Base-by-base conservation (phyloP, 2,113 vertebrate genomes). In the Neofelis nebulosa region DNA sequence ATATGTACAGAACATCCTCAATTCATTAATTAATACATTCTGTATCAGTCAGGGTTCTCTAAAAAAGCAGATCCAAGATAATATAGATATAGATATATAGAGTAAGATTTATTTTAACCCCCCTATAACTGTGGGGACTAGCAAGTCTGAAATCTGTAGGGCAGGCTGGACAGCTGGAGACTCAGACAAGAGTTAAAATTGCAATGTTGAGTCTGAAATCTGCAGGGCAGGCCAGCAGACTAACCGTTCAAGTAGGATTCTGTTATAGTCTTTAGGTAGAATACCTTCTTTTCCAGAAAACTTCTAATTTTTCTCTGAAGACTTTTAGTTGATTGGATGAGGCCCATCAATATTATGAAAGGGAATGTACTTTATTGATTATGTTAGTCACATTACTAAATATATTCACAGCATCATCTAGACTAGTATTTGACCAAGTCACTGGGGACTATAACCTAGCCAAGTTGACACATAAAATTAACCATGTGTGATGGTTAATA, bases 241-340 rank as follows among this genome's bases (percentile, higher is more conserved):
- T 93, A 8, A 6, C 86, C 80, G 80, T 8, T 80, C 29, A 79
- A 76, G 45, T 4, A 96, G 7, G 19, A 25, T 85, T 91, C 57
- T 92, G 25, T 48, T 85, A 69, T 9, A 25, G 27, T 55, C 14
- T 33, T 78, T 33, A 96, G 3, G 29, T 29, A 93, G 50, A 93
- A 93, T 68, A 91, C 27, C 36, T 88, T 74, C 50, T 95, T 91
- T 25, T 93, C 48, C 78, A 91, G 25, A 45, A 89, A 96, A 69
- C 23, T 29, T 91, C 50, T 63, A 21, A 55, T 74, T 93, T 96
- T 88, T 2, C 25, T 84, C 15, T 80, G 85, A 95, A 89, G 19
- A 71, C 4, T 4, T 86, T 87, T 29, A 84, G 19, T 38, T 88
- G 65, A 87, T 65, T 81, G 13, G 48, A 65, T 61, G 12, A 89